Evolutionary conservation across 2,113 vertebrate genomes (phyloP), one percentile per base, ranked within the genome.

Genomic region (Aplodontia rufa): DNA sequence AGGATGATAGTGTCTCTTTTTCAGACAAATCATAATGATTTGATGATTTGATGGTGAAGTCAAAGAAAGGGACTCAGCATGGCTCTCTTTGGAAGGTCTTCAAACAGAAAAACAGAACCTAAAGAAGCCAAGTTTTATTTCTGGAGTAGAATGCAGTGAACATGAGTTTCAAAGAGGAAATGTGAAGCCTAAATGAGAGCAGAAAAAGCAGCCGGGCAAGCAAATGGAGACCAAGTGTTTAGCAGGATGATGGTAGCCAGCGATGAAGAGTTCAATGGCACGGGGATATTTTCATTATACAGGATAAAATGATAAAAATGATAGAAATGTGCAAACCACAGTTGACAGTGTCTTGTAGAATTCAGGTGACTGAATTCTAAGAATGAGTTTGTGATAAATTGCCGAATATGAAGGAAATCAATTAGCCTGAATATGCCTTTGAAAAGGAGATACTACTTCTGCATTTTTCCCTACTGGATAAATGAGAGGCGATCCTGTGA

Each of bases 81-180:
- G 47, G 24, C 47, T 90, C 30, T 30, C 90, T 94, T 37, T 0
- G 17, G 72, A 94, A 89, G 26, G 35, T 71, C 47, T 69, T 66
- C 26, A 35, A 47, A 80, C 7, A 93, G 45, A 24, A 83, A 80
- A 91, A 55, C 91, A 79, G 85, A 94, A 74, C 19, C 1, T 40
- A 20, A 74, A 95, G 55, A 75, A 96, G 72, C 22, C 42, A 94
- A 24, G 37, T 91, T 93, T 78, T 58, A 37, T 93, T 92, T 93
- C 49, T 40, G 22, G 95, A 90, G 17, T 8, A 26, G 6, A 94
- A 40, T 55, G 5, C 14, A 79, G 35, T 12, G 3, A 92, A 71
- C 91, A 95, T 69, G 82, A 87, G 64, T 94, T 95, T 96, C 90
- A 91, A 92, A 82, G 32, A n/a, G 75, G 30, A 87, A 94, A 60